A percentile compares a stretch with the other conserved stretches of the same genome.
Evolutionary conservation across 2,113 vertebrate species (phyloP).

Genomic region (Rutilus rutilus): DNA sequence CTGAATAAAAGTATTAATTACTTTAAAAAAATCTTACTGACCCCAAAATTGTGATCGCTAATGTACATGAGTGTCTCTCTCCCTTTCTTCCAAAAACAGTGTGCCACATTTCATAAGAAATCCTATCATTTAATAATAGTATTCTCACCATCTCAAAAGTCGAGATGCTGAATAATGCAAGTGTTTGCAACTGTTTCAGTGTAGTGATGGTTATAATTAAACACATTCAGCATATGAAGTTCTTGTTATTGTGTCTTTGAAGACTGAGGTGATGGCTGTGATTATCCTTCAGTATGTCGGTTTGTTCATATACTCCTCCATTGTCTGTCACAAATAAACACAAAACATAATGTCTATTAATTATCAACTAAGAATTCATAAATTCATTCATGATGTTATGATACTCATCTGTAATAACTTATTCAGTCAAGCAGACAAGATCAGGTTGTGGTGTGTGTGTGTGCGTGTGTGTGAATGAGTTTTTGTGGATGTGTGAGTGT

Average conservation of each 20-base stretch:
- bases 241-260: background rate
- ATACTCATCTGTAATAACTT: background rate
- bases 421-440: background rate
- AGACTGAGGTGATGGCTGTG: background rate
- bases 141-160: background rate
- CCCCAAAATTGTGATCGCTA: background rate
- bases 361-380: background rate
- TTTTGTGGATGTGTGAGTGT: no score
- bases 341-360: background rate
- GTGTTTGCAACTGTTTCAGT: background rate
- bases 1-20: background rate
- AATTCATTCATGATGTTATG: background rate
- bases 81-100: background rate
- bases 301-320: conserved; percentile 94
- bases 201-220: background rate
- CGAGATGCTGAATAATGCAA: background rate
- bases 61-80: background rate
- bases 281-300: conserved; percentile 78
- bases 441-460: background rate
- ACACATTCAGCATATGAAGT: background rate
- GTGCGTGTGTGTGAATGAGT: no score
- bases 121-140: background rate
- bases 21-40: background rate
- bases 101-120: background rate
- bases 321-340: conserved; percentile 78